phyloP scores from a whole-genome alignment of 2,113 vertebrate species.

The Crotalus viridis region DNA sequence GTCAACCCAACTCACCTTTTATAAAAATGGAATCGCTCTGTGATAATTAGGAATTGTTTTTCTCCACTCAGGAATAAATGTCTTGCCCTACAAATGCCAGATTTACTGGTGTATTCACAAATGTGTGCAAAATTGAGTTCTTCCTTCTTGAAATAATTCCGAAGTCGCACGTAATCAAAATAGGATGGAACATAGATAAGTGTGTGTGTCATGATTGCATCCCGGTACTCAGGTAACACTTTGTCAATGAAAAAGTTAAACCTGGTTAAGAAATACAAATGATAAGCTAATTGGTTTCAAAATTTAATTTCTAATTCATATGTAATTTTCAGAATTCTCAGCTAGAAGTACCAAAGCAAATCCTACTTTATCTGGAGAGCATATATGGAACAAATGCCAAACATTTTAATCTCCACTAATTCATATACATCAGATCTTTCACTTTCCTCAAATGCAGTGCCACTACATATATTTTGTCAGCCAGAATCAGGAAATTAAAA shows the following conservation, averaged over 20 bases:
- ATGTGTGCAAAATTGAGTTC: slow-evolving; percentile 84
- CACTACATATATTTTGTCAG: neutral
- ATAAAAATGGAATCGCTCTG: slow-evolving; percentile 96
- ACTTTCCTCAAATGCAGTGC: neutral
- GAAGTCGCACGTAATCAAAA: slow-evolving; percentile 92
- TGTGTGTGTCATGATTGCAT: slow-evolving; percentile 95
- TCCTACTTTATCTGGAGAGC: neutral
- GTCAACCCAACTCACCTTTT: slow-evolving; percentile 77
- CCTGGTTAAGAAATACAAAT: slow-evolving; percentile 64
- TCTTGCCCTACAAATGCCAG: slow-evolving; percentile 81
- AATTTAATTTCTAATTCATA: neutral
- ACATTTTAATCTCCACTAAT: neutral
- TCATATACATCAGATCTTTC: neutral
- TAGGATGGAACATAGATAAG: slow-evolving; percentile 91
- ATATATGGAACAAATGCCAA: neutral
- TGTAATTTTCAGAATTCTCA: neutral
- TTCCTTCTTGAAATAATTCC: slow-evolving; percentile 92
- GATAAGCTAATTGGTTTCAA: neutral
- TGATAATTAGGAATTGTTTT: slow-evolving; percentile 89
- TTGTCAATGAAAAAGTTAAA: slow-evolving; percentile 89
- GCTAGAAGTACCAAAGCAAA: neutral
- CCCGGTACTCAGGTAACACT: slow-evolving; percentile 90
- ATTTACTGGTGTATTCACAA: slow-evolving; percentile 86
- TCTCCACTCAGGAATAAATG: slow-evolving; percentile 88
- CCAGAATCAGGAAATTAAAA: neutral